Conservation (phyloP, 2,888 invertebrate genomes). For the Stenchaetothrips biformis region DNA sequence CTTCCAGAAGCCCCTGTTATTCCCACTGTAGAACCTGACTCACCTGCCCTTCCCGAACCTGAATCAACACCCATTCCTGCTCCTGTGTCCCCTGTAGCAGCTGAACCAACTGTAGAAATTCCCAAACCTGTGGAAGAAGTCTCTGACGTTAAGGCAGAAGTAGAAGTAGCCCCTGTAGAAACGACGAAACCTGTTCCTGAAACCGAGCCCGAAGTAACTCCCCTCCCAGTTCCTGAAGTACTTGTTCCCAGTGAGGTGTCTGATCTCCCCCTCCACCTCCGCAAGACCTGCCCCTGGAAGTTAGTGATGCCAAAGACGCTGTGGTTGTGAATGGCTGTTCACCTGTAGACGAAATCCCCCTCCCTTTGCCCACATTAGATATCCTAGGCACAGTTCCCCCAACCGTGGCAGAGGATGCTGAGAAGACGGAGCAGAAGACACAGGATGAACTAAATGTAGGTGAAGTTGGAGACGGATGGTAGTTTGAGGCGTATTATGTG, state of each 20-base stretch:
- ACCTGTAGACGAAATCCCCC: constrained; percentile 5
- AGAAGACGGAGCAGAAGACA: constrained; percentile 16
- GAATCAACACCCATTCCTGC: not conserved
- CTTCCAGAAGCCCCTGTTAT: not conserved
- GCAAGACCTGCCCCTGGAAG: not conserved
- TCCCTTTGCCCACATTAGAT: not conserved
- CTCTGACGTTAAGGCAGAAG: not conserved
- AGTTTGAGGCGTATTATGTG: constrained; percentile 6
- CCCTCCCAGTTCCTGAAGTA: not conserved
- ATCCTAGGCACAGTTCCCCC: not conserved
- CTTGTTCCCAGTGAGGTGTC: not conserved
- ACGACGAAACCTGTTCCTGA: not conserved
- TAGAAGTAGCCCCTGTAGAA: not conserved
- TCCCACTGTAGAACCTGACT: not conserved
- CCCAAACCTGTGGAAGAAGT: not conserved
- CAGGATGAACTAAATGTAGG: constrained; percentile 23
- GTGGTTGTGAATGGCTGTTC: not conserved
- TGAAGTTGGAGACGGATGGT: constrained; percentile 15
- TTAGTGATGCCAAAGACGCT: not conserved
- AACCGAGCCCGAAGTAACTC: not conserved
- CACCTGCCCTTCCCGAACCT: not conserved
- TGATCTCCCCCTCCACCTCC: not conserved
- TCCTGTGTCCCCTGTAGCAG: too few species aligned
- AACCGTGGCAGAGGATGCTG: not conserved
- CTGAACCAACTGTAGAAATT: not conserved